Evolutionary conservation across 2,888 invertebrate species (phyloP).

Genomic region (Creontiades dilutus): DNA sequence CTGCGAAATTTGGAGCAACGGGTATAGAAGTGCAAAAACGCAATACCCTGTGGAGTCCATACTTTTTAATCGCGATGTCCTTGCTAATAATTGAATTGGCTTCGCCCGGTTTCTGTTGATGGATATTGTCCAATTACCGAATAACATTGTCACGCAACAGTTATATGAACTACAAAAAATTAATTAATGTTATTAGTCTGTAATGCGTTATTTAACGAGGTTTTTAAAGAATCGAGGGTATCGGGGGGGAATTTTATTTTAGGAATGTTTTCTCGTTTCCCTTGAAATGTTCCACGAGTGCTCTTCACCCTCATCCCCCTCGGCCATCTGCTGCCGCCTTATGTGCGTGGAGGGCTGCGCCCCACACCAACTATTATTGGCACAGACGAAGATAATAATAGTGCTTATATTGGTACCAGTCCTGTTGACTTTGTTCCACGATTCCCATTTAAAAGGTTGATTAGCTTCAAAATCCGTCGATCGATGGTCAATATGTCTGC

Average conservation of each 20-base stretch:
- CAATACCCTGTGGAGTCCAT: neutral
- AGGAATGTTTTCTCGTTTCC: constrained; percentile 13
- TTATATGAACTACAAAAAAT: too few species aligned
- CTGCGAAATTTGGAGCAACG: too few species aligned
- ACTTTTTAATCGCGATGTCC: neutral
- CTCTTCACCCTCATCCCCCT: neutral
- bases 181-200: too few species aligned
- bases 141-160: too few species aligned
- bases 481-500: too few species aligned
- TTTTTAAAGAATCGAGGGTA: neutral
- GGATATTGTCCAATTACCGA: too few species aligned
- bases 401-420: constrained; percentile 4
- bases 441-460: neutral
- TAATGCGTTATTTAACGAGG: too few species aligned
- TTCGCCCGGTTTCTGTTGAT: too few species aligned
- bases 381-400: constrained; percentile 28
- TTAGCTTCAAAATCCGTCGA: neutral
- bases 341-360: constrained; percentile 24
- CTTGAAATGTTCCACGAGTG: neutral
- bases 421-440: neutral
- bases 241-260: neutral
- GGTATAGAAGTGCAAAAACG: too few species aligned
- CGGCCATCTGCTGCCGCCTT: constrained; percentile 36
- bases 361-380: constrained; percentile 33
- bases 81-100: neutral